Evolutionary conservation across 2,888 invertebrate genomes (phyloP), one percentile per base, ranked within the genome.

Genomic region (Pharmacophagus antenor): DNA sequence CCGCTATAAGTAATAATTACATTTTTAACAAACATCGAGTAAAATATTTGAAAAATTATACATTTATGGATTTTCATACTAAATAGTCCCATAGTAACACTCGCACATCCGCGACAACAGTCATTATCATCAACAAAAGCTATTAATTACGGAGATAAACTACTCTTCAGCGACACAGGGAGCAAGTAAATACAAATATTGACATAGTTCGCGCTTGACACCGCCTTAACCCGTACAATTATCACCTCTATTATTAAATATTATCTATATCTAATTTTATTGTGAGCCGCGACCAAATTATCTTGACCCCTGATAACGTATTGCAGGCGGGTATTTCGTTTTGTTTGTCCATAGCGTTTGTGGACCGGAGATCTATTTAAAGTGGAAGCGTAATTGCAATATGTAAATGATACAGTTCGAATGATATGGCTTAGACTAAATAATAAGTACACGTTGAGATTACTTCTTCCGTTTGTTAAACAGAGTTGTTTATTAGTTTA

Each of bases 131-230:
- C 64, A 49, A 31, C 59, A 47, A 60, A 70, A 56, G 55, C 73
- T 72, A 79, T 72, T 70, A 67, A 70, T 70, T 67, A 67, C 51
- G 4, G 21, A 63, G 70, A 73, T 71, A 72, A 67, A 62, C 12
- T 21, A 58, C 62, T 49, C 44, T 58, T 53, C 49, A 44, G 31
- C 58, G 65, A 68, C 65, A 69, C 49, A 37, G 62, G 51, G 51
- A 52, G 48, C 51, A 62, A 58, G 70, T 71, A 72, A 76, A 82
- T 80, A 77, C 79, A 85, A 86, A 87, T 88, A 88, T 89, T 89
- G 88, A 89, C 88, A 84, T 79, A 84, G 79, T 82, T 85, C 79
- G 65, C 65, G 67, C 63, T 62, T 82, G 87, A 86, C 84, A 82
- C 74, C 76, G 75, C 87, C 88, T 88, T 88, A 87, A 88, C 88